phyloP scores from a whole-genome alignment of 2,113 vertebrate species.

The Fregata magnificens region DNA sequence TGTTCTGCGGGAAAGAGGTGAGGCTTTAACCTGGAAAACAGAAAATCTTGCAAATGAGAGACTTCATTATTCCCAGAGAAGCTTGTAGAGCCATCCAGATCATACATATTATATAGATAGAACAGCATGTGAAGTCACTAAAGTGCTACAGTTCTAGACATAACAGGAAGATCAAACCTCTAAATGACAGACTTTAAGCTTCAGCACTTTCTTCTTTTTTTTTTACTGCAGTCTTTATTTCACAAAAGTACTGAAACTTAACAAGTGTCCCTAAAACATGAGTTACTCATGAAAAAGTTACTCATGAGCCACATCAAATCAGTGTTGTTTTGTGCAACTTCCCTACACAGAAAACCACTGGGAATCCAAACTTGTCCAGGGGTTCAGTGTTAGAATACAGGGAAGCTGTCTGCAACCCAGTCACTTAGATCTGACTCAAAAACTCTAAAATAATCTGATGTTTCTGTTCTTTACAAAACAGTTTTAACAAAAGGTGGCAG shows the following conservation, averaged over 20 bases:
- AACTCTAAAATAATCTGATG: not conserved
- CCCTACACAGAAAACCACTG: not conserved
- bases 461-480: not conserved
- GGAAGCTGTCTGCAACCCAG: not conserved
- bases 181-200: not conserved
- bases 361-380: not conserved
- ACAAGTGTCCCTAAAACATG: not conserved
- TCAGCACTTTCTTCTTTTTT: not conserved
- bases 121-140: not conserved
- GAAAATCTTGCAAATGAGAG: not conserved
- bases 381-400: not conserved
- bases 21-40: not conserved
- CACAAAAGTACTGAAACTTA: not conserved
- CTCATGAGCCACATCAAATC: not conserved
- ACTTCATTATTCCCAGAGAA: not conserved
- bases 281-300: not conserved
- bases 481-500: not conserved
- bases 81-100: not conserved
- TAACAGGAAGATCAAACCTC: not conserved
- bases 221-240: not conserved
- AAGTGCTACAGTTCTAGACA: not conserved
- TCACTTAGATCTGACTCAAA: not conserved
- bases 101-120: not conserved
- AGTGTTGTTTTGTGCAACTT: not conserved
- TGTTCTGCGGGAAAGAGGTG: not conserved